Evolutionary conservation across 2,797 vertebrate species (phyloP).

Genomic region (Ispidina picta): DNA sequence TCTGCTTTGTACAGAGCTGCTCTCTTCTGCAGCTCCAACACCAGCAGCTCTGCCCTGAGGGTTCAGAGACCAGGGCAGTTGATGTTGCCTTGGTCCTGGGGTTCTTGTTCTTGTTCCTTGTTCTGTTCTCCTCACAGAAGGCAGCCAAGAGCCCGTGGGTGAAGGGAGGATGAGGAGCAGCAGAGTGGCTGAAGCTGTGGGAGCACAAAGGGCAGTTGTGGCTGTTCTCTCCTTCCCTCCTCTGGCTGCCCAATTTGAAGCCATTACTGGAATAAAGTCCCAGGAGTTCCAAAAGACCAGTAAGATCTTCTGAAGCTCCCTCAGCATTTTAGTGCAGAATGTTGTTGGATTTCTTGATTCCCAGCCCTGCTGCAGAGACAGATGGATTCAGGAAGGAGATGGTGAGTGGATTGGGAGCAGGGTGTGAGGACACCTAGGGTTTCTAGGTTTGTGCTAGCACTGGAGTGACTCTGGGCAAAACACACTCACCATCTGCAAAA

Average conservation of each 20-base stretch:
- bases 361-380: not conserved
- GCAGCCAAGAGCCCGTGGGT: not conserved
- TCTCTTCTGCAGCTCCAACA: not conserved
- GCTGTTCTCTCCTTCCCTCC: not conserved
- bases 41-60: not conserved
- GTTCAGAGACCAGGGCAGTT: not conserved
- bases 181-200: too few relatives aligned
- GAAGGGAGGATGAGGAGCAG: not conserved
- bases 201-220: not conserved
- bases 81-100: accelerated
- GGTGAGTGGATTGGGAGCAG: not conserved
- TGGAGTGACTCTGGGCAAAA: not conserved
- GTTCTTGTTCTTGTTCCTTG: too few relatives aligned
- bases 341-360: not conserved
- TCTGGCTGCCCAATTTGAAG: not conserved
- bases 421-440: not conserved
- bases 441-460: not conserved
- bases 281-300: not conserved
- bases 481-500: not conserved
- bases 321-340: not conserved
- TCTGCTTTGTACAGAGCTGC: not conserved
- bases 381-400: not conserved
- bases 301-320: not conserved
- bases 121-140: not conserved
- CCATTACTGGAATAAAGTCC: not conserved